Evolutionary conservation across 2,113 vertebrate genomes (phyloP), one percentile per base, ranked within the genome.

Genomic region (Lophochroa leadbeateri): DNA sequence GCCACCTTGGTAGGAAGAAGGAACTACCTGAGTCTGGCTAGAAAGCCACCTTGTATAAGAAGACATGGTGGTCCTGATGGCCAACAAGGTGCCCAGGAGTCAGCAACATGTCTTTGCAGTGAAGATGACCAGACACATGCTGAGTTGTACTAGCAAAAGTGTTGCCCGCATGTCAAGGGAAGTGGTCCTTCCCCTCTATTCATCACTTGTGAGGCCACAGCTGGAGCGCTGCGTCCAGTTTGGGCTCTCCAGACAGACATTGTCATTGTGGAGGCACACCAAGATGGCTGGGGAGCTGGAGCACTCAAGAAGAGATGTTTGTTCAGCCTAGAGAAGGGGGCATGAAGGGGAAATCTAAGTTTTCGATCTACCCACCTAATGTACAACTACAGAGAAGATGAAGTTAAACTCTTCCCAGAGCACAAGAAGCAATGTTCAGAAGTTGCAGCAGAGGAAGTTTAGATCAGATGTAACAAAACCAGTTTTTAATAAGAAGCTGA

Each of bases 11-110:
- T 14, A 82, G 18, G 39, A 65, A 79, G 67, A 7, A 78, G 79
- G 11, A 16, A 18, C 16, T 47, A 41, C 46, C 13, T 6, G 1
- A 5, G 1, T 35, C 57, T 3, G 13, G 11, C 37, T 7, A 13
- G 43, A 60, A 60, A 76, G 31, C 17, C n/a, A 55, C 68, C 37
- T 9, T 20, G 21, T 1, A 82, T 39, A 64, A 39, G 33, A 86
- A 79, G 55, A 72, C 9, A 25, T 63, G 33, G 11, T 61, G 41
- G 39, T 49, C 35, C 9, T 37, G 61, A 31, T 29, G 46, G 79
- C 35, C 63, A 75, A 7, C 8, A 3, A 41, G 7, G 46, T 49
- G 37, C 13, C 46, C 55, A 49, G 61, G 21, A 33, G 6, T 19
- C 82, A 68, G 31, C 8, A 49, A 33, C 15, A 14, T 0, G 7